Evolutionary conservation across 2,888 invertebrate genomes (phyloP).

Genomic region (Chromoteleia sp.): DNA sequence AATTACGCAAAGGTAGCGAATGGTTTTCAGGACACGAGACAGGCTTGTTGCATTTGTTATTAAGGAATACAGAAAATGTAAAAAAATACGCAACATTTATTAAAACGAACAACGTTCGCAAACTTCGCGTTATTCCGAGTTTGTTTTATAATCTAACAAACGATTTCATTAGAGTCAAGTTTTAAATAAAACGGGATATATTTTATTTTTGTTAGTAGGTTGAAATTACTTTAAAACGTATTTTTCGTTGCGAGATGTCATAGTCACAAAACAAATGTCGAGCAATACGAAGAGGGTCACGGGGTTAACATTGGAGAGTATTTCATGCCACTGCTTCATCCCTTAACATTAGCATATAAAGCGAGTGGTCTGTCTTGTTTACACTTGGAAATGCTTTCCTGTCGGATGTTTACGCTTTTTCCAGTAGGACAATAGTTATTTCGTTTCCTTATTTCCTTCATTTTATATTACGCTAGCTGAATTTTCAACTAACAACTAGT

Average conservation of each 20-base stretch:
- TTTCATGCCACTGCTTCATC: conserved; percentile 78
- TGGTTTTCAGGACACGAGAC: conserved; percentile 28
- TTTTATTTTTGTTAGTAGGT: conserved; percentile 22
- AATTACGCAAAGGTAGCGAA: conserved; percentile 52
- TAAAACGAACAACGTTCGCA: conserved; percentile 8
- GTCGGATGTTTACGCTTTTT: conserved; percentile 63
- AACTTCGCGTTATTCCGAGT: background rate
- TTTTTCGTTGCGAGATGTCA: conserved; percentile 69
- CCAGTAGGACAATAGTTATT: conserved; percentile 51
- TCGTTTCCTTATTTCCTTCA: conserved; percentile 44
- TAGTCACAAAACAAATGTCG: conserved; percentile 69
- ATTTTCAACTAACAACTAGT: conserved; percentile 10
- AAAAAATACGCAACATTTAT: conserved; percentile 30
- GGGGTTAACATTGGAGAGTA: conserved; percentile 80
- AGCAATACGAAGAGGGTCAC: conserved; percentile 74
- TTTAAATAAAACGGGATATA: conserved; percentile 5
- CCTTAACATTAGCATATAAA: conserved; percentile 81
- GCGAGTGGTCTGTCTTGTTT: conserved; percentile 80
- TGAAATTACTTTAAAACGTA: conserved; percentile 57
- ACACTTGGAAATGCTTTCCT: conserved; percentile 74
- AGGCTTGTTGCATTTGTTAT: conserved; percentile 1
- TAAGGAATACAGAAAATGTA: background rate
- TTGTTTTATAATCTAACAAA: conserved; percentile 19
- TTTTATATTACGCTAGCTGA: conserved; percentile 32
- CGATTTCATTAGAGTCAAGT: conserved; percentile 21